A percentile compares a stretch with the other conserved stretches of the same genome.
phyloP scores from a whole-genome alignment of 2,113 vertebrate genomes.

The Lethenteron reissneri region DNA sequence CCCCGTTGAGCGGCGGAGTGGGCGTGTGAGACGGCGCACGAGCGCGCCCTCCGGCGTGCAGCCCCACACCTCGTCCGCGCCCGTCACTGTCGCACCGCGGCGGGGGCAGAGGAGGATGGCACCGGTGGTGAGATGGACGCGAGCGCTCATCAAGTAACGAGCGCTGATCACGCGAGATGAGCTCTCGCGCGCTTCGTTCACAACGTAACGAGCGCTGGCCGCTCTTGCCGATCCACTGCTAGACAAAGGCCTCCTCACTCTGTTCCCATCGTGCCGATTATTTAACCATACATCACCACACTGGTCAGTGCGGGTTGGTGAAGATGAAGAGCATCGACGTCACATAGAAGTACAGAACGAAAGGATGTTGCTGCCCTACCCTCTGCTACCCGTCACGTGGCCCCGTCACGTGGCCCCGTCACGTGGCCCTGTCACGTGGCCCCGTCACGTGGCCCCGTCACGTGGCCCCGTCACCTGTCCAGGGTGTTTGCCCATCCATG shows the following conservation, averaged over 20 bases:
- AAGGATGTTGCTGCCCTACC: no score
- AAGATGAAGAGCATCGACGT: no score
- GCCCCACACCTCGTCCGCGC: constrained; percentile 65
- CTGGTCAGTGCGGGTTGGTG: no score
- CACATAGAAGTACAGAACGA: no score
- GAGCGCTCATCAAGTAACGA: not conserved
- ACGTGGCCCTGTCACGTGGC: no score
- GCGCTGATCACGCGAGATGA: not conserved
- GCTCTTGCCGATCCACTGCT: not conserved
- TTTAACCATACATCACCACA: no score
- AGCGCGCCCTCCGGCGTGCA: constrained; percentile 41
- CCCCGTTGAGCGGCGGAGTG: constrained; percentile 34
- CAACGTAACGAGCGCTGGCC: not conserved
- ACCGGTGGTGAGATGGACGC: not conserved
- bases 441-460: no score
- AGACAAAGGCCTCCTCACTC: not conserved
- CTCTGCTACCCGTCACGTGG: no score
- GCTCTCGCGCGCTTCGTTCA: not conserved
- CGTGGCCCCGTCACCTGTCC: no score
- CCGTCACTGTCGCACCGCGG: constrained; percentile 42
- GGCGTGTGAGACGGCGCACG: constrained; percentile 64
- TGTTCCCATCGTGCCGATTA: not conserved
- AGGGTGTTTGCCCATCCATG: not conserved
- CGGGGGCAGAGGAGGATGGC: constrained; percentile 9
- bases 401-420: no score